A percentile compares a stretch with the other conserved stretches of the same genome.
These are phyloP conservation scores for Myzus persicae DNA, from an alignment of 1,140 invertebrate genomes.

Conservation along the genomic window DNA sequence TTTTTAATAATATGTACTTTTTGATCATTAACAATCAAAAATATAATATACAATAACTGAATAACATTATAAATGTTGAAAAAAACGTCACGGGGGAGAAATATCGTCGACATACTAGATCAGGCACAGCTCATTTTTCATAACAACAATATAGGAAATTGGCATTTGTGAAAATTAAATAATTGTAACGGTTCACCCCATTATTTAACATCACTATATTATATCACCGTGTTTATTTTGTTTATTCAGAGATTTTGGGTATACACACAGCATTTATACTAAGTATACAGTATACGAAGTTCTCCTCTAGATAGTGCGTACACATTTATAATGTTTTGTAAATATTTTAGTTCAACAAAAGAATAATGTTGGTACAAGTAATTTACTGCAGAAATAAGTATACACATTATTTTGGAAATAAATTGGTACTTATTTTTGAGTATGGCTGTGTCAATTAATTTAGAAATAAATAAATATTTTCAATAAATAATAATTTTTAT, in stretches of 20 bases:
- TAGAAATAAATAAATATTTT: neutral
- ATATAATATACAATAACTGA: no score
- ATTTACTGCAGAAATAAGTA: neutral
- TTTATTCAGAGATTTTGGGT: neutral
- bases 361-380: conserved; percentile 17
- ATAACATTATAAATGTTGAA: no score
- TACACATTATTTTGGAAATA: neutral
- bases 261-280: neutral
- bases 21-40: no score
- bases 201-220: neutral
- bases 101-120: no score
- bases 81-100: no score
- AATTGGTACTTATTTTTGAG: neutral
- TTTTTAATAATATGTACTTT: no score
- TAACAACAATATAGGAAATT: neutral
- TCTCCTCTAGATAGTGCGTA: neutral
- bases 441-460: neutral
- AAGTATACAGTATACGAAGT: neutral
- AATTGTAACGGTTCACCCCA: neutral
- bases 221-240: neutral
- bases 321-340: conserved; percentile 14
- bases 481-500: neutral
- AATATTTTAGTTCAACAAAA: conserved; percentile 14
- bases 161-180: neutral
- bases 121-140: neutral